Evolutionary conservation across 2,888 invertebrate species (phyloP).

Genomic region (Leptogaster cylindrica): DNA sequence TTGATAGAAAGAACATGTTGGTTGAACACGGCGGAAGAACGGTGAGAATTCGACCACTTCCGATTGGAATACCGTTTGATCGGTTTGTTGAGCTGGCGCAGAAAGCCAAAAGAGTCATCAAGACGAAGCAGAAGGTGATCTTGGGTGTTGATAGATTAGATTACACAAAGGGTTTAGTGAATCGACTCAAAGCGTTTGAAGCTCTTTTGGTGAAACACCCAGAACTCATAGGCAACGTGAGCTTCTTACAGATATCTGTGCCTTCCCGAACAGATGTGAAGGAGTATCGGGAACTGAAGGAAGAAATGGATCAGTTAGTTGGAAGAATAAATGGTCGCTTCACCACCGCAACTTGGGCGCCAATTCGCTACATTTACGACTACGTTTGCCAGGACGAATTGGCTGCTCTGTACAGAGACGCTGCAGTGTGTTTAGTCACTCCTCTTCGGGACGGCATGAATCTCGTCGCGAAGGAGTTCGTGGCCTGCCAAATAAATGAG

Average conservation of each 20-base stretch:
- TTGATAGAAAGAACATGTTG: slow-evolving; percentile 83
- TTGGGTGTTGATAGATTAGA: slow-evolving; percentile 88
- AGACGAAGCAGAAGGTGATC: slow-evolving; percentile 80
- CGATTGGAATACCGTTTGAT: slow-evolving; percentile 89
- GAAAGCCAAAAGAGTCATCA: slow-evolving; percentile 71
- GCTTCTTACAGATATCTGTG: slow-evolving; percentile 83
- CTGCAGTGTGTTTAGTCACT: slow-evolving; percentile 85
- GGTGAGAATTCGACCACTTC: slow-evolving; percentile 81
- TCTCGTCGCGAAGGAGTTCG: slow-evolving; percentile 90
- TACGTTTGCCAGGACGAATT: slow-evolving; percentile 86
- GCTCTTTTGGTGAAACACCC: slow-evolving; percentile 81
- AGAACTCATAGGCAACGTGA: slow-evolving; percentile 82
- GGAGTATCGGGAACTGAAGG: slow-evolving; percentile 87
- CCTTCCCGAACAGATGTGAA: slow-evolving; percentile 89
- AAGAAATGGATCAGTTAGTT: slow-evolving; percentile 88
- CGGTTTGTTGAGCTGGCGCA: slow-evolving; percentile 82
- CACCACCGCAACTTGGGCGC: slow-evolving; percentile 91
- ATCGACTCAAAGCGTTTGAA: slow-evolving; percentile 84
- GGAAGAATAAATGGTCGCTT: slow-evolving; percentile 85
- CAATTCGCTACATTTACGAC: slow-evolving; percentile 85
- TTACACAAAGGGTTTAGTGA: slow-evolving; percentile 88
- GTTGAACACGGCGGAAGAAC: slow-evolving; percentile 88
- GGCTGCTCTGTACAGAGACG: slow-evolving; percentile 85
- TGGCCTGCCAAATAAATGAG: slow-evolving; percentile 87
- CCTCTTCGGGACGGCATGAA: slow-evolving; percentile 91